Evolutionary conservation across 2,888 invertebrate species (phyloP), one percentile per base, ranked within the genome.

Genomic region (Asteroscopus sphinx): DNA sequence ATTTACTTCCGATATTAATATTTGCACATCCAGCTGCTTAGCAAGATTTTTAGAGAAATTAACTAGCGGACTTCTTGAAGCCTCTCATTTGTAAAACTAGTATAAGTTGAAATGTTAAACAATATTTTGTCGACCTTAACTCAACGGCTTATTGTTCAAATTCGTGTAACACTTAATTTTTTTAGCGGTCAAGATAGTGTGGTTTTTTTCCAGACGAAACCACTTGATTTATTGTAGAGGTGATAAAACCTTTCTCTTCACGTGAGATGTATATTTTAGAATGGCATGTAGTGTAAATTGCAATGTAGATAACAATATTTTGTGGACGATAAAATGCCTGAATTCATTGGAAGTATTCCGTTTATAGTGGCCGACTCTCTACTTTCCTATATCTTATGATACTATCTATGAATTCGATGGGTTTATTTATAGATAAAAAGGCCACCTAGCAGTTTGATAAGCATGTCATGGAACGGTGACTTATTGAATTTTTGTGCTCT

Each of bases 241-340:
- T 65, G 66, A 73, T 71, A 68, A 72, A 63, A 68, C 81, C 77
- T 76, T 79, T 78, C 80, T 73, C 76, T 73, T 80, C 57, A 73
- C 59, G 68, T 63, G 66, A 68, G 65, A 64, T 63, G 68, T 65
- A 63, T 65, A 63, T 69, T 79, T 71, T 66, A 73, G 58, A 68
- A 55, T 60, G 59, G 61, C 61, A 55, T 53, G 61, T 74, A 66
- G 67, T 59, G 71, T 75, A 73, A 74, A 70, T 66, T 73, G 68
- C 66, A 72, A 60, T 64, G 64, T 54, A 70, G 74, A 69, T 67
- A 67, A 73, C 66, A 68, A 64, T 66, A 61, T 69, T 47, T 32
- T 55, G 76, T 39, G 55, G 51, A 55, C 53, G 55, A 75, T 71
- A 40, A 54, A 68, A 39, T 47, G 52, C 25, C 56, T 45, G 48